Percentiles rank a stretch among this genome's conserved stretches.
phyloP scores from a whole-genome alignment of 2,113 vertebrate genomes.

The Amia ocellicauda region DNA sequence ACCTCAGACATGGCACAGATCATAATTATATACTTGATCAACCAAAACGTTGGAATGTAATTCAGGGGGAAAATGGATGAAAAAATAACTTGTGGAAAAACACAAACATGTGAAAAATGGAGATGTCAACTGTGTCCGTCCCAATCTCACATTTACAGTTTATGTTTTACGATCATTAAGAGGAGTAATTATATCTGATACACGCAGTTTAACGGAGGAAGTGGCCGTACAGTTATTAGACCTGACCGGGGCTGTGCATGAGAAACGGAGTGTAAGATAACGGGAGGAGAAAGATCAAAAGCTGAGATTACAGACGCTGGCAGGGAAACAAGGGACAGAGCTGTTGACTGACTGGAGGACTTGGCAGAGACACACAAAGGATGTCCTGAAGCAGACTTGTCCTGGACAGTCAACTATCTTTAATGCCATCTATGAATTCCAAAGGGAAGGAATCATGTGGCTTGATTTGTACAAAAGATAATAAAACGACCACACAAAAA shows the following conservation, averaged over 20 bases:
- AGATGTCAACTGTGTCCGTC: too few relatives aligned
- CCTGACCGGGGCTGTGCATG: not conserved
- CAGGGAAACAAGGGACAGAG: not conserved
- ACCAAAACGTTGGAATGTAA: not conserved
- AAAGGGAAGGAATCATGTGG: too few relatives aligned
- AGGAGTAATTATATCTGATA: too few relatives aligned
- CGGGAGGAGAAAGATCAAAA: not conserved
- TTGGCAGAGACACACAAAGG: not conserved
- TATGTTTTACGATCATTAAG: too few relatives aligned
- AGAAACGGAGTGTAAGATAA: not conserved
- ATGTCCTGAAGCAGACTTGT: not conserved
- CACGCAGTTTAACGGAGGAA: too few relatives aligned
- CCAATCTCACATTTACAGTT: too few relatives aligned
- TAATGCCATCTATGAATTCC: not conserved
- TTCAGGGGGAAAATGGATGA: not conserved
- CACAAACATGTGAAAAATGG: too few relatives aligned
- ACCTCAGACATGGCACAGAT: not conserved
- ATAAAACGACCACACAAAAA: not conserved
- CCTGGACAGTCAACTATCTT: not conserved
- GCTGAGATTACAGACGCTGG: not conserved
- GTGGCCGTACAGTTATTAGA: too few relatives aligned
- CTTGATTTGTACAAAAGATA: too few relatives aligned
- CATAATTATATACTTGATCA: slow-evolving; percentile 7
- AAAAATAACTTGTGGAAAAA: too few relatives aligned
- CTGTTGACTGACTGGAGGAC: not conserved